phyloP scores from a whole-genome alignment of 2,113 vertebrate genomes.

The Himantopus leucocephalus region DNA sequence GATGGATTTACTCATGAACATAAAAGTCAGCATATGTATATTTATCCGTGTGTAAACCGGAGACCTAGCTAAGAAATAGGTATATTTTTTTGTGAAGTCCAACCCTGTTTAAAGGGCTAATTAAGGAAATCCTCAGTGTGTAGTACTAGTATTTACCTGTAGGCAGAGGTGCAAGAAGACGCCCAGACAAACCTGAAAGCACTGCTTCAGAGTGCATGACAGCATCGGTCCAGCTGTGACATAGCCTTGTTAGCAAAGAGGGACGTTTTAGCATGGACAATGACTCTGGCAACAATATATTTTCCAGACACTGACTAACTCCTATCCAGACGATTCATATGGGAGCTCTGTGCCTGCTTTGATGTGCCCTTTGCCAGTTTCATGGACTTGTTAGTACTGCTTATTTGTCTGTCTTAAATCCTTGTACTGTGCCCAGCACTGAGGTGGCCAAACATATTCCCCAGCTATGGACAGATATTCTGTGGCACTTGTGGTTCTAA shows the following conservation, averaged over 20 bases:
- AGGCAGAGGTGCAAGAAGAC: not conserved
- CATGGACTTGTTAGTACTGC: not conserved
- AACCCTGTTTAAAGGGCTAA: not conserved
- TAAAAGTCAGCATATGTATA: not conserved
- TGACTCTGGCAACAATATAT: not conserved
- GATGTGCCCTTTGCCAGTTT: not conserved
- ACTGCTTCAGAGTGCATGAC: not conserved
- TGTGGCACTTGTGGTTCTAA: not conserved
- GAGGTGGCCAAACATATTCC: not conserved
- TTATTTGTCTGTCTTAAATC: not conserved
- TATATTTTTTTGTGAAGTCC: not conserved
- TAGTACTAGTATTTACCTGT: not conserved
- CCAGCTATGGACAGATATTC: not conserved
- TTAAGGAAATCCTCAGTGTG: not conserved
- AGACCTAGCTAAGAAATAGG: not conserved
- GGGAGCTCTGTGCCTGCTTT: not conserved
- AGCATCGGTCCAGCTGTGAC: not conserved
- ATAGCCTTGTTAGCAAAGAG: not conserved
- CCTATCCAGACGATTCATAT: accelerated
- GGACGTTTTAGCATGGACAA: not conserved
- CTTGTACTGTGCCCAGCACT: not conserved
- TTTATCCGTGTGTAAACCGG: not conserved
- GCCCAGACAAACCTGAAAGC: not conserved
- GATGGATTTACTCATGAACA: not conserved
- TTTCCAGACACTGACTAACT: not conserved